These are phyloP conservation scores for Ladona fulva DNA, from an alignment of 1,140 invertebrate genomes.

Conservation along the genomic window DNA sequence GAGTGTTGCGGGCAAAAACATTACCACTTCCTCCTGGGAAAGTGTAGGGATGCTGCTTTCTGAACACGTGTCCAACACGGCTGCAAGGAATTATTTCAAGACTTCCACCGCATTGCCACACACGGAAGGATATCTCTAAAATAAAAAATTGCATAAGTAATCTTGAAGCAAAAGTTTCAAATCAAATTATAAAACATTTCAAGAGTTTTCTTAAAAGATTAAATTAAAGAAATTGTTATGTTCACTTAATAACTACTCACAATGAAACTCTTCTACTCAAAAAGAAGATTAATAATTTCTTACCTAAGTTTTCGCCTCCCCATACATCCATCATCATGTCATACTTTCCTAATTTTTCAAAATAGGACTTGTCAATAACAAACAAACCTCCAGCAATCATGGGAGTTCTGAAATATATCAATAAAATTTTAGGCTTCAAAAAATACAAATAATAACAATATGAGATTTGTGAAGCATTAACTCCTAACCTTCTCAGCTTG, in stretches of 20 bases:
- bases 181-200: conserved; percentile 11
- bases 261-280: neutral
- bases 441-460: too few species aligned
- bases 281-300: conserved; percentile 20
- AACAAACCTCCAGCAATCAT: conserved; percentile 95
- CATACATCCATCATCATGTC: conserved; percentile 97
- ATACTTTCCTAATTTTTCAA: conserved; percentile 90
- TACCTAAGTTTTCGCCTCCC: conserved; percentile 78
- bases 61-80: conserved; percentile 80
- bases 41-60: conserved; percentile 91
- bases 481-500: too few species aligned
- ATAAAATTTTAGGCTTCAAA: conserved; percentile 16
- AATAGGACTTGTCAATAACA: conserved; percentile 84
- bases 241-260: neutral
- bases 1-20: conserved; percentile 79
- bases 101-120: conserved; percentile 95
- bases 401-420: conserved; percentile 53
- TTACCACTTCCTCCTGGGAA: conserved; percentile 88
- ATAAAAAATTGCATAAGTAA: neutral
- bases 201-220: neutral
- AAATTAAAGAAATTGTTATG: neutral
- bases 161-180: neutral
- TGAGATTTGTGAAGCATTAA: too few species aligned
- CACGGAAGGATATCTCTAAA: conserved; percentile 62
- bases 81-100: conserved; percentile 92